Evolutionary conservation across 2,888 invertebrate species (phyloP).

Genomic region (Dilophus febrilis): DNA sequence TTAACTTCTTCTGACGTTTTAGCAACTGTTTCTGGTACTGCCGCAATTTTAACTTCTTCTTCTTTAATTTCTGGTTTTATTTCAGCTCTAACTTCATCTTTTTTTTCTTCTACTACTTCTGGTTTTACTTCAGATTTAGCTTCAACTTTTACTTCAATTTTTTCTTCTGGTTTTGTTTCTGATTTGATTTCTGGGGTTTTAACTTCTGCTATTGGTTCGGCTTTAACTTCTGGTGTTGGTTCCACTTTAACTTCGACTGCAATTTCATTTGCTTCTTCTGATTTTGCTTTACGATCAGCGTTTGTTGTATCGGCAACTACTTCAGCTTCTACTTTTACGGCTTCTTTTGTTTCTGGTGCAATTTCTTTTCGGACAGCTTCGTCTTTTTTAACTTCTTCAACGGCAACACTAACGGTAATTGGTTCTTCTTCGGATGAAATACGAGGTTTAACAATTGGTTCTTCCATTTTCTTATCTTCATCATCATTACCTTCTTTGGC

Average conservation of each 20-base stretch:
- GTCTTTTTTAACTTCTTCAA: not conserved
- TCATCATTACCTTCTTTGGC: not conserved
- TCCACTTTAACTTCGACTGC: not conserved
- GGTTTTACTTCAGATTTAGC: not conserved
- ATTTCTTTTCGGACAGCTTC: not conserved
- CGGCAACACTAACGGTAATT: not conserved
- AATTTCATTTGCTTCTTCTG: not conserved
- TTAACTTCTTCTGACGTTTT: not conserved
- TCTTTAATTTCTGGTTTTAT: not conserved
- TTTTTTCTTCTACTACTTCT: not conserved
- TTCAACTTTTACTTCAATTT: not conserved
- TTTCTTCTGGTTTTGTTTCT: not conserved
- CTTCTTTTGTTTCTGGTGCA: not conserved
- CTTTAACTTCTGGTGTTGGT: not conserved
- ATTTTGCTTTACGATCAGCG: not conserved
- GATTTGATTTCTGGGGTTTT: too few species aligned
- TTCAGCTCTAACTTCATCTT: not conserved
- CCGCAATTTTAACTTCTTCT: not conserved
- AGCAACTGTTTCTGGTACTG: not conserved
- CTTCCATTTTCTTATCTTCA: too few species aligned
- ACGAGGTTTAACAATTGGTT: not conserved
- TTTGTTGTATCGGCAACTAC: not conserved
- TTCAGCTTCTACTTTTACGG: not conserved
- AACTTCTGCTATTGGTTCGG: not conserved
- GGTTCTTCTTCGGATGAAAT: not conserved